phyloP scores from a whole-genome alignment of 2,888 invertebrate species.

The Nasonovia ribisnigri region DNA sequence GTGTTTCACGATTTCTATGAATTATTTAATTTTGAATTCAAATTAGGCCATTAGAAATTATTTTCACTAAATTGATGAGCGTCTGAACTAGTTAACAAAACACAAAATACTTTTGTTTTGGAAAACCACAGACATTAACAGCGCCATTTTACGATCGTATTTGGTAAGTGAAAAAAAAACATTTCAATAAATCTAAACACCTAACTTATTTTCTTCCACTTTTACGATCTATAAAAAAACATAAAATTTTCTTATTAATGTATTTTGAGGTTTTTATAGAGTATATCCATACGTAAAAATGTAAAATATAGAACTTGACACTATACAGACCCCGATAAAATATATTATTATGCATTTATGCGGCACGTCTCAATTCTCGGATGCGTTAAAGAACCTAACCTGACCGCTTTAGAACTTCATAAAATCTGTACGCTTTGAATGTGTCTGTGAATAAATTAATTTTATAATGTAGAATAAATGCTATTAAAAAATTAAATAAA shows the following conservation, averaged over 20 bases:
- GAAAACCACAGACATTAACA: background rate
- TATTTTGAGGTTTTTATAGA: conserved; percentile 8
- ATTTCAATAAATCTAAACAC: background rate
- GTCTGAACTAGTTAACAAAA: conserved; percentile 12
- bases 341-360: background rate
- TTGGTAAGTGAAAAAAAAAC: background rate
- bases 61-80: conserved; percentile 26
- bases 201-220: background rate
- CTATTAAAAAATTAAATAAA: background rate
- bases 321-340: background rate
- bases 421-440: background rate
- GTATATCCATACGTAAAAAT: background rate
- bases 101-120: conserved; percentile 2
- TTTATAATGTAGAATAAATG: background rate
- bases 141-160: conserved; percentile 30
- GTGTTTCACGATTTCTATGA: conserved; percentile 29
- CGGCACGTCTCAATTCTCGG: background rate
- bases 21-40: conserved; percentile 4
- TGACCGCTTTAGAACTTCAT: background rate
- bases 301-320: background rate
- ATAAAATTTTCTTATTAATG: background rate
- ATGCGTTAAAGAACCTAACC: background rate
- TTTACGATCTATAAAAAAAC: conserved; percentile 45
- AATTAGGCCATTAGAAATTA: conserved; percentile 33
- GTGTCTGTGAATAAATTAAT: background rate